These are phyloP conservation scores for Pseudanteris insignis DNA, from an alignment of 2,888 invertebrate species.

Conservation along the genomic window DNA sequence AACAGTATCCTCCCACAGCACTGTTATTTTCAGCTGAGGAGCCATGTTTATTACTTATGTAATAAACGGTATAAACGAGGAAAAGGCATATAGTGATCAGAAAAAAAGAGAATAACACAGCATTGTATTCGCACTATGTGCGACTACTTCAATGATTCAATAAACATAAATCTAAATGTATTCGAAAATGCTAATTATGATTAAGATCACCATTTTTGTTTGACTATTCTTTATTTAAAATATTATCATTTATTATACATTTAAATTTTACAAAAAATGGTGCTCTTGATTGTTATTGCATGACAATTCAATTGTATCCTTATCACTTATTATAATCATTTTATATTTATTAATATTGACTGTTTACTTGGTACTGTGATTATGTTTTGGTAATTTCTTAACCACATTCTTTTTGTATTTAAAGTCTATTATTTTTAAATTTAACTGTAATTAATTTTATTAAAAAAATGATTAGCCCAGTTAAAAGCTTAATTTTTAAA, in stretches of 20 bases:
- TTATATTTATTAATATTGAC: background rate
- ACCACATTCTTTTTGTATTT: too few species aligned
- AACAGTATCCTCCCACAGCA: conserved; percentile 56
- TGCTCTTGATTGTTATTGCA: conserved; percentile 21
- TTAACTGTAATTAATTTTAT: too few species aligned
- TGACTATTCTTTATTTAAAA: too few species aligned
- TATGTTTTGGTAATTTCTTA: too few species aligned
- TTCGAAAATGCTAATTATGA: conserved; percentile 18
- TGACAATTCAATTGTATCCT: too few species aligned
- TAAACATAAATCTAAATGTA: conserved; percentile 38
- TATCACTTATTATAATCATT: too few species aligned
- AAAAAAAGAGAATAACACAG: conserved; percentile 29
- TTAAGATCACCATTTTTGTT: conserved; percentile 26
- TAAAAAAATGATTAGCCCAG: too few species aligned
- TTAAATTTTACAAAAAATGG: too few species aligned
- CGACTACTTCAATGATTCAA: conserved; percentile 37
- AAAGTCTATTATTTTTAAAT: too few species aligned
- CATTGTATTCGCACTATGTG: conserved; percentile 43
- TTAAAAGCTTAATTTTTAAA: too few species aligned
- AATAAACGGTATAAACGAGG: conserved; percentile 44
- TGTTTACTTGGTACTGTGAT: too few species aligned
- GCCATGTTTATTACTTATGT: conserved; percentile 44
- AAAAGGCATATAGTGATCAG: conserved; percentile 36
- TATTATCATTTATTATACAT: conserved; percentile 4
- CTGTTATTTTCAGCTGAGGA: conserved; percentile 64